Evolutionary conservation across 2,888 invertebrate species (phyloP), one percentile per base, ranked within the genome.

Genomic region (Linnaemya vulpina): DNA sequence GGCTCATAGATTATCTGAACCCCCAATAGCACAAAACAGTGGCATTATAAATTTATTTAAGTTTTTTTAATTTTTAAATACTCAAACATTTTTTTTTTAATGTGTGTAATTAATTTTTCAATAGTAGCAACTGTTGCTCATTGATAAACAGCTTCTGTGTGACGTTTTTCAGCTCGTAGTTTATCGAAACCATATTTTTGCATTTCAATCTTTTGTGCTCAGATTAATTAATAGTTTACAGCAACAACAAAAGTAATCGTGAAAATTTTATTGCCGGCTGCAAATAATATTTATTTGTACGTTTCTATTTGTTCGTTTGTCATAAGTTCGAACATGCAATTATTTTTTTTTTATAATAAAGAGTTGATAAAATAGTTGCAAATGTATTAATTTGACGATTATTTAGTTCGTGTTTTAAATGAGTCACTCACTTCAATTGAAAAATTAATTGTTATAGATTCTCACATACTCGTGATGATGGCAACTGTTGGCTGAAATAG

Each of bases 141-240:
- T 65, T 75, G 30, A 63, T 51, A 53, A 75, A 74, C 22, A 63
- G 63, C 63, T 49, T 74, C 22, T 74, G 49, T 46, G 13, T 49
- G 15, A 22, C 22, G 38, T 30, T 55, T 55, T 67, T 55, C 17
- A 15, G 3, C 40, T 53, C 62, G 11, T 25, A 38, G 43, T 53
- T 13, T 43, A 43, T 67, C 49, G 1, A 58, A 77, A 60, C 22
- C 46, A 77, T 51, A 77, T 77, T 77, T n/a, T 8, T 9, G 13
- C 7, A 53, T 17, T 40, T n/a, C 7, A 15, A 8, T 20, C n/a
- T 71, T 46, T 30, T 46, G 55, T 67, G 30, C 51, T 5, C 46
- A 53, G 30, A 46, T 53, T 60, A 77, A 68, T 68, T n/a, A 60
- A 68, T 25, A 13, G 8, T 46, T 46, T 43, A 20, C 40, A 30